phyloP scores from a whole-genome alignment of 2,113 vertebrate genomes.

The Pavo muticus region DNA sequence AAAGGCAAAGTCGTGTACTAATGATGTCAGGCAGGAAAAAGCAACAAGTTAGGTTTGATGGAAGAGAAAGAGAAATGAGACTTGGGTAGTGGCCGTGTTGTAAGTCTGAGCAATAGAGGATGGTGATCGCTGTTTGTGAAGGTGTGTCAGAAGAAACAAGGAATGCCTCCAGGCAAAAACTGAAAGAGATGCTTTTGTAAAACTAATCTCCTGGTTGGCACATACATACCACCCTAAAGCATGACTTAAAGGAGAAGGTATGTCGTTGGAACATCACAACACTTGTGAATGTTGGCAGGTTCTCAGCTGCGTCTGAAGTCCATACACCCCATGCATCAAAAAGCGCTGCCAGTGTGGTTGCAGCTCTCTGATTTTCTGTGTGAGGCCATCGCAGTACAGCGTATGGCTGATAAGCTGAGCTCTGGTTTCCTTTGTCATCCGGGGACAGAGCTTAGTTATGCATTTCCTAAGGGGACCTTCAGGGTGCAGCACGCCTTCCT shows the following conservation, averaged over 20 bases:
- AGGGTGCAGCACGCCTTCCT: background rate
- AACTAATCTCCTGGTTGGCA: background rate
- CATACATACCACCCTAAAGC: no score
- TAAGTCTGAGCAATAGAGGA: background rate
- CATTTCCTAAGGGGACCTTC: background rate
- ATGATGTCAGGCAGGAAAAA: background rate
- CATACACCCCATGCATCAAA: background rate
- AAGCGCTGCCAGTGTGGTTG: accelerated
- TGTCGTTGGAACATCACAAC: background rate
- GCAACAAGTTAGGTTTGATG: background rate
- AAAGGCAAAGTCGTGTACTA: background rate
- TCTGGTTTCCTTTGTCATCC: background rate
- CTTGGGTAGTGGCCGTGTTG: background rate
- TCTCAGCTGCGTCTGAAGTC: background rate
- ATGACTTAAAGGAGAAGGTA: no score
- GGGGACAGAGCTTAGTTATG: background rate
- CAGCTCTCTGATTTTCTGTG: background rate
- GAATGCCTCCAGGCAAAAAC: background rate
- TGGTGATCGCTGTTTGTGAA: background rate
- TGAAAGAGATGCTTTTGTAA: background rate
- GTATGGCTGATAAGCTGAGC: background rate
- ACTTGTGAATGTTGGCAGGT: background rate
- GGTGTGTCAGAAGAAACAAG: background rate
- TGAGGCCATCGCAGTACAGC: background rate
- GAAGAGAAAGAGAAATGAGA: background rate